Conservation (phyloP, 2,888 invertebrate genomes). For the Choristoneura rosaceana region DNA sequence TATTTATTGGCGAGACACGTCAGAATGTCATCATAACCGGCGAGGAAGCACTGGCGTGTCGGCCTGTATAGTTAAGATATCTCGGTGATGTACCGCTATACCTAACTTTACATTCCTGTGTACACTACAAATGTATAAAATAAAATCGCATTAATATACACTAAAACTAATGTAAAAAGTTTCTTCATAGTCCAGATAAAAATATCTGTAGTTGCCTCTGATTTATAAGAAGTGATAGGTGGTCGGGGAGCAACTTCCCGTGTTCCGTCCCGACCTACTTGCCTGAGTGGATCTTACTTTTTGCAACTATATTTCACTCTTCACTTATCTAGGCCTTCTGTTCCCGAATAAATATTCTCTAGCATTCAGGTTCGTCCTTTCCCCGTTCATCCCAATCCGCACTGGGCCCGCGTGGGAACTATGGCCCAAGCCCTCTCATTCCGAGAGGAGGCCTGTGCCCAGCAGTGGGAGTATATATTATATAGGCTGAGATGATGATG, state of each 20-base stretch:
- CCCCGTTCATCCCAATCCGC: background rate
- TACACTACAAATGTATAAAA: too few relatives aligned
- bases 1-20: too few relatives aligned
- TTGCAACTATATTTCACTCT: slow-evolving; percentile 11
- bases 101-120: too few relatives aligned
- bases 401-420: too few relatives aligned
- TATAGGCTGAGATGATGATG: too few relatives aligned
- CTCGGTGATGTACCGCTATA: too few relatives aligned
- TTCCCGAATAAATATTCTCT: background rate
- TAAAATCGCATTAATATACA: background rate
- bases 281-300: background rate
- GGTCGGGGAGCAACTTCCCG: slow-evolving; percentile 17
- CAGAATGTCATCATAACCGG: too few relatives aligned
- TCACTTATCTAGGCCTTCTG: slow-evolving; percentile 1
- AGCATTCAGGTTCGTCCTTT: background rate
- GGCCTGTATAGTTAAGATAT: too few relatives aligned
- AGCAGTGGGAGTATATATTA: too few relatives aligned
- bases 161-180: slow-evolving; percentile 5
- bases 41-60: too few relatives aligned
- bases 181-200: slow-evolving; percentile 2
- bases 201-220: slow-evolving; percentile 11
- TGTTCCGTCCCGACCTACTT: slow-evolving; percentile 5
- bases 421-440: too few relatives aligned
- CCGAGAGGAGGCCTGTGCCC: too few relatives aligned
- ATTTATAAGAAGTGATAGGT: slow-evolving; percentile 21